Evolutionary conservation across 2,113 vertebrate genomes (phyloP).

Genomic region (Podiceps cristatus): DNA sequence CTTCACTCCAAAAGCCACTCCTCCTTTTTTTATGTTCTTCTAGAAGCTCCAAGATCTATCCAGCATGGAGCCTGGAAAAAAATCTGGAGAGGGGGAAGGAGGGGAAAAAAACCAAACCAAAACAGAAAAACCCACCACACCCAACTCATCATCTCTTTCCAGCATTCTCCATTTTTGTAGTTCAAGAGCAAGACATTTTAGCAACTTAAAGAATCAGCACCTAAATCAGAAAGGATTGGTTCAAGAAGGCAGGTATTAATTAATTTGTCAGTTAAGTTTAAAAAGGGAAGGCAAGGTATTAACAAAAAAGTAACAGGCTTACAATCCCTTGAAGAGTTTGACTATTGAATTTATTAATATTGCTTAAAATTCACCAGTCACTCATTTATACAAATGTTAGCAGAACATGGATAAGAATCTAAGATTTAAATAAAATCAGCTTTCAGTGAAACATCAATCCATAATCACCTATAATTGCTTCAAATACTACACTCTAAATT

Average conservation of each 20-base stretch:
- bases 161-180: neutral
- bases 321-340: neutral
- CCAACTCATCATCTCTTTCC: neutral
- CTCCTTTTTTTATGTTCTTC: neutral
- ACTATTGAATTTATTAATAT: neutral
- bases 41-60: neutral
- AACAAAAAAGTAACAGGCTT: neutral
- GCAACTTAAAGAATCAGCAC: neutral
- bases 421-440: conserved; percentile 6
- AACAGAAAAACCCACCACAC: neutral
- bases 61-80: neutral
- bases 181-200: neutral
- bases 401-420: neutral
- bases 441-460: neutral
- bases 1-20: neutral
- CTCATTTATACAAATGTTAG: neutral
- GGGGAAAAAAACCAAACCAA: neutral
- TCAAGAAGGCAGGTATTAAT: neutral
- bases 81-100: neutral
- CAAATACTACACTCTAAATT: neutral
- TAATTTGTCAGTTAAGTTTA: neutral
- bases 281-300: neutral
- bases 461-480: conserved; percentile 12
- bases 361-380: neutral
- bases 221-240: neutral